Conservation (phyloP, 2,797 vertebrate genomes). For the Orientallactaga sibirica region DNA sequence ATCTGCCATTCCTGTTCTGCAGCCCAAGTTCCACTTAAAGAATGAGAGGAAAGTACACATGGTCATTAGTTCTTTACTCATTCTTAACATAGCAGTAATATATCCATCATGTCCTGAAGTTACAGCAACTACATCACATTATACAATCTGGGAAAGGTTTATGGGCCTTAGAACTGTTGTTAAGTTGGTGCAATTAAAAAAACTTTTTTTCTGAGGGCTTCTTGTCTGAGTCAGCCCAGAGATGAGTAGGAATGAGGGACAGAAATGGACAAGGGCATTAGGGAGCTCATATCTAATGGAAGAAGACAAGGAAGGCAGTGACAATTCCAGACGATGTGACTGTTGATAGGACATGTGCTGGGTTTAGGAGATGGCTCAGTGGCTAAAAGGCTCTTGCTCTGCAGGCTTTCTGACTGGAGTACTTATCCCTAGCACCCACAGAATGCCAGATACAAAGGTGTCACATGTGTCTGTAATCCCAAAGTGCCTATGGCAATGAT, state of each 20-base stretch:
- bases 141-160: neutral
- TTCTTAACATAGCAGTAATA: slow-evolving; percentile 1
- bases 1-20: neutral
- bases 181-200: neutral
- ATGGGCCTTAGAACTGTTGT: neutral
- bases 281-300: neutral
- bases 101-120: neutral
- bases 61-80: neutral
- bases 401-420: too few species aligned
- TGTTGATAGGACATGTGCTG: neutral
- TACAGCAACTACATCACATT: neutral
- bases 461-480: too few species aligned
- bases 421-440: too few species aligned
- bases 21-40: neutral
- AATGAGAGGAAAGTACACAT: neutral
- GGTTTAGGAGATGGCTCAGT: too few species aligned
- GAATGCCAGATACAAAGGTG: too few species aligned
- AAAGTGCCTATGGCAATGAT: too few species aligned
- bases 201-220: neutral
- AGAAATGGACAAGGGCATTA: neutral
- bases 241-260: neutral
- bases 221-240: neutral
- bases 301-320: neutral
- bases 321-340: neutral
- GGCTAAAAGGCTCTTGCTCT: too few species aligned